Base-by-base conservation (phyloP, 1,140 invertebrate genomes). In the Pseudoatta argentina region DNA sequence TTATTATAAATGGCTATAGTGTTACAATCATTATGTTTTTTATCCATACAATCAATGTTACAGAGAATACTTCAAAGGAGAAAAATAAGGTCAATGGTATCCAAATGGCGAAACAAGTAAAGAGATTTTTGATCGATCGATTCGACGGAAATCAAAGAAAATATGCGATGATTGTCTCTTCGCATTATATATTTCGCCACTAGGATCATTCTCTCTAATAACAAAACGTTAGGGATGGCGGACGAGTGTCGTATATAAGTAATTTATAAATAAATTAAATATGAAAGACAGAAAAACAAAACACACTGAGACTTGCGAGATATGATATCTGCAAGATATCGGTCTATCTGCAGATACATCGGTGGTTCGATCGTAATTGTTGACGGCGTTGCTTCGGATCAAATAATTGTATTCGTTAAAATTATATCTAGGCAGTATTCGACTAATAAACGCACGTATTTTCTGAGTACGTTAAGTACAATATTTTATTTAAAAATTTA, bases 1-100 rank as follows among this genome's bases (percentile, higher is more conserved):
- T 93, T 93, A 93, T 93, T 93, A 90, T 86, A 91, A 91, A 90
- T 91, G 87, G 86, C 92, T 87, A 92, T 63, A 77, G 89, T 88
- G 69, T 92, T 93, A 93, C 92, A 93, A 91, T 93, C 73, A 76
- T 89, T 87, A 86, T 88, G 72, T 85, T 51, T 69, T 69, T 69
- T 90, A 92, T 63, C 85, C 87, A 83, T 92, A 88, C 90, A 88
- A 87, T 90, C 83, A 88, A 79, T 76, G 79, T 91, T 92, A 89
- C 89, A 91, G 78, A 88, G 83, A 79, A 87, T 57, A 64, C 27
- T 44, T 90, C 66, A 75, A 89, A 77, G 64, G 7, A 77, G 66
- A 88, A 87, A 85, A 63, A 86, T 73, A 69, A 83, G 34, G 14
- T 63, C 63, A 53, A 76, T 55, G 18, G 81, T 86, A 87, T 67